Percentiles rank a stretch among this genome's conserved stretches.
phyloP scores from a whole-genome alignment of 92 coral and sea anemone genomes.

The Montipora capitata region DNA sequence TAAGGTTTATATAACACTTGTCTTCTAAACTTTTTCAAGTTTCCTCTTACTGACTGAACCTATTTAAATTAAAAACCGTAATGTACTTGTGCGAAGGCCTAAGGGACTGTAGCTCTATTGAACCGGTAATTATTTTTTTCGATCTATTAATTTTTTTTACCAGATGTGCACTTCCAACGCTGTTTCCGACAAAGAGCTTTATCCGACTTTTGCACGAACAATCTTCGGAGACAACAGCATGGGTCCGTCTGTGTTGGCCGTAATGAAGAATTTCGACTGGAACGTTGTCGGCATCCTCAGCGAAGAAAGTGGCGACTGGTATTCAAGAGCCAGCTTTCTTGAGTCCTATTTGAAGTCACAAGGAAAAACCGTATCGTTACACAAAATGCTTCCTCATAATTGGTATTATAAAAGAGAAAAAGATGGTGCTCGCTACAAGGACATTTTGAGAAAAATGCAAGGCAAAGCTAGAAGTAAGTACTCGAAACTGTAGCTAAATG shows the following conservation, averaged over 20 bases:
- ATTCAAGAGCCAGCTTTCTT: slow-evolving; percentile 71
- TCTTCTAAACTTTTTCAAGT: no score
- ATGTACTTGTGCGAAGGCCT: no score
- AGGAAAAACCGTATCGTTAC: slow-evolving; percentile 75
- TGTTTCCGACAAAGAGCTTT: slow-evolving; percentile 86
- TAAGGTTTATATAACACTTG: no score
- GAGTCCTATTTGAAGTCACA: slow-evolving; percentile 58
- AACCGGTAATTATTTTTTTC: no score
- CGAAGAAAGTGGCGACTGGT: slow-evolving; percentile 78
- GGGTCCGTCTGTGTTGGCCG: slow-evolving; percentile 87
- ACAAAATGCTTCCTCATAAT: slow-evolving; percentile 48
- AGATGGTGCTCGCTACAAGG: slow-evolving; percentile 52
- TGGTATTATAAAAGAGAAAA: slow-evolving; percentile 24
- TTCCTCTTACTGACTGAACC: no score
- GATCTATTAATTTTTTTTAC: neutral
- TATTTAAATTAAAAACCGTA: no score
- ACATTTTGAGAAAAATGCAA: slow-evolving; percentile 65
- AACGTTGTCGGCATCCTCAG: slow-evolving; percentile 81
- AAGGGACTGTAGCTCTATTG: no score
- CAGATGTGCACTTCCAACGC: slow-evolving; percentile 88
- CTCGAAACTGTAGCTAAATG: neutral
- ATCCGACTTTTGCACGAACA: slow-evolving; percentile 97
- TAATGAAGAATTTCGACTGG: slow-evolving; percentile 85
- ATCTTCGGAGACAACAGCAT: slow-evolving; percentile 87
- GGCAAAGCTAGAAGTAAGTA: slow-evolving; percentile 82